Conservation (phyloP, 2,888 invertebrate genomes). For the Drosophila flavopinicola region DNA sequence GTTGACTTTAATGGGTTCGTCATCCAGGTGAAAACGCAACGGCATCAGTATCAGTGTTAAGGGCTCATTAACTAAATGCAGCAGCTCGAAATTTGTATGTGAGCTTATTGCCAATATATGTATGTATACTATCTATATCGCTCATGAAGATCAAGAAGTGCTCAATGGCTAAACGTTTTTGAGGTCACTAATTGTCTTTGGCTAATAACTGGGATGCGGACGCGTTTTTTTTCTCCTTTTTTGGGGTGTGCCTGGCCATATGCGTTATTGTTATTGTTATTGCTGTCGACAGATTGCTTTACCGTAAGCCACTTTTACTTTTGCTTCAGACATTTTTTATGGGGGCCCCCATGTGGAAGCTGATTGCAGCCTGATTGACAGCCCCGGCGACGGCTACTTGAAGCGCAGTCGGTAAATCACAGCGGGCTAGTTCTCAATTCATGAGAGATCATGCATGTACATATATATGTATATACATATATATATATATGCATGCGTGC, state of each 20-base stretch:
- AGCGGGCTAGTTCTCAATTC: slow-evolving; percentile 43
- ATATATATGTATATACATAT: too few relatives aligned
- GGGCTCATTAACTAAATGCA: slow-evolving; percentile 73
- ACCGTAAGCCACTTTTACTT: slow-evolving; percentile 78
- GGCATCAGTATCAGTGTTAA: slow-evolving; percentile 58
- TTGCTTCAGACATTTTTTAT: slow-evolving; percentile 72
- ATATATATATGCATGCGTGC: slow-evolving; percentile 46
- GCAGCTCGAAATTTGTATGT: slow-evolving; percentile 46
- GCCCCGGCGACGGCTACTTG: slow-evolving; percentile 72
- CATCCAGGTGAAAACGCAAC: slow-evolving; percentile 57
- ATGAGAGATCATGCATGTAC: too few relatives aligned
- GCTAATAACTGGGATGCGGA: slow-evolving; percentile 41
- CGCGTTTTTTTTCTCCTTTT: slow-evolving; percentile 34
- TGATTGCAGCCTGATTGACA: slow-evolving; percentile 75
- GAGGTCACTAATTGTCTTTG: slow-evolving; percentile 72
- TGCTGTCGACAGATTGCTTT: slow-evolving; percentile 47
- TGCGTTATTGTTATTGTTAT: slow-evolving; percentile 28
- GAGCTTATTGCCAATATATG: slow-evolving; percentile 38
- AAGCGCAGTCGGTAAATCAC: slow-evolving; percentile 75
- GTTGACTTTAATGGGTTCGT: slow-evolving; percentile 27
- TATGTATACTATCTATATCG: slow-evolving; percentile 49
- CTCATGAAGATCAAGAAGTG: slow-evolving; percentile 55
- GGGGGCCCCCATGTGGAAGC: slow-evolving; percentile 73
- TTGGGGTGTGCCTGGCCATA: slow-evolving; percentile 45
- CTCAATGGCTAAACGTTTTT: slow-evolving; percentile 73